Evolutionary conservation across 2,113 vertebrate species (phyloP).

Genomic region (Microcebus lehilahytsara): DNA sequence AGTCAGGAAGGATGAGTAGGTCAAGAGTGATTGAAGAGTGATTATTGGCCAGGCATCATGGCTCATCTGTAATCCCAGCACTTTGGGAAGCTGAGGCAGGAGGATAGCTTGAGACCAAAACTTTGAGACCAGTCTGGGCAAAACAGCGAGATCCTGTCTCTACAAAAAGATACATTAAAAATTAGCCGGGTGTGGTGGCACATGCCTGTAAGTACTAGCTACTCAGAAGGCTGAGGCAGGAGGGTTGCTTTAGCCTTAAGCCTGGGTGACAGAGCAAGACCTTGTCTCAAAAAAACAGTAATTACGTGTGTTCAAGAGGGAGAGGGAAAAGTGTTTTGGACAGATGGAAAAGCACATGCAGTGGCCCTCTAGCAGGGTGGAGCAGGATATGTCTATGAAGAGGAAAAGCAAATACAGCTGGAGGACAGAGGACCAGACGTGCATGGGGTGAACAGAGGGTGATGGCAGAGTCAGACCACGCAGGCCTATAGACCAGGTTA

Average conservation of each 20-base stretch:
- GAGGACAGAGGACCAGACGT: neutral
- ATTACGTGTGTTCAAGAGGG: neutral
- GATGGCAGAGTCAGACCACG: neutral
- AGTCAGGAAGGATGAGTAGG: neutral
- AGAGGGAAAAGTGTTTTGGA: neutral
- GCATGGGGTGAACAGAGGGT: neutral
- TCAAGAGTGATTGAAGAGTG: neutral
- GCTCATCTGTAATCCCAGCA: no score
- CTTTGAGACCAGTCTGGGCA: neutral
- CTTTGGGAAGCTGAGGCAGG: neutral
- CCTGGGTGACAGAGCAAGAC: neutral
- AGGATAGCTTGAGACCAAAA: neutral
- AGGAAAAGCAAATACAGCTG: neutral
- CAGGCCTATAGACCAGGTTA: neutral
- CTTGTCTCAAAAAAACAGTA: neutral
- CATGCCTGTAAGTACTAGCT: no score
- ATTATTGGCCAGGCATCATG: no score
- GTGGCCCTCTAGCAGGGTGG: neutral
- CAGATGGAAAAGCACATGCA: neutral
- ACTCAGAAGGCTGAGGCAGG: neutral
- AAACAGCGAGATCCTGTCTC: neutral
- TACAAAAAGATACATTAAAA: no score
- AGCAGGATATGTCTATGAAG: neutral
- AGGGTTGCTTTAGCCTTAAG: neutral
- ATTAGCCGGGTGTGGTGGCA: no score